phyloP scores from a whole-genome alignment of 2,113 vertebrate genomes.

The Crotalus horridus region DNA sequence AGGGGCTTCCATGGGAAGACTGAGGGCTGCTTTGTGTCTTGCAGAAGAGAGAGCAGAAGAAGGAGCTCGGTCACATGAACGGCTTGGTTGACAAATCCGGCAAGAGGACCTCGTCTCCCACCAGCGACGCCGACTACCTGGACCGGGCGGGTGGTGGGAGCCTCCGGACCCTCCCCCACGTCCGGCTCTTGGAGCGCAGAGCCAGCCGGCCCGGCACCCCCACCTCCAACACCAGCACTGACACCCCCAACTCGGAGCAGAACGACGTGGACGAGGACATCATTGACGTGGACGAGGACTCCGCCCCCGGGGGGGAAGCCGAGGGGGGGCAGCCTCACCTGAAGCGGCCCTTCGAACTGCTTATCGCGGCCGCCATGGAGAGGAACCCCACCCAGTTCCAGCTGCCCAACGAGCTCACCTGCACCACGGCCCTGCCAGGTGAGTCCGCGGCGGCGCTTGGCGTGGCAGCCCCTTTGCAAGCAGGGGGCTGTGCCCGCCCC shows the following conservation, averaged over 20 bases:
- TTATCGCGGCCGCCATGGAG: slow-evolving; percentile 97
- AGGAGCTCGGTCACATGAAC: slow-evolving; percentile 88
- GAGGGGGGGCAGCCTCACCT: slow-evolving; percentile 85
- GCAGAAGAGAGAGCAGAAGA: slow-evolving; percentile 94
- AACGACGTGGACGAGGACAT: slow-evolving; percentile 92
- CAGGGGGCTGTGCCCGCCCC: no score
- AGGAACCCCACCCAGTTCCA: slow-evolving; percentile 98
- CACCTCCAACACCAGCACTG: slow-evolving; percentile 92
- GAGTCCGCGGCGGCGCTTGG: neutral
- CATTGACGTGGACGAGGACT: slow-evolving; percentile 91
- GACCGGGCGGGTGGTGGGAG: slow-evolving; percentile 75
- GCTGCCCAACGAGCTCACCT: slow-evolving; percentile 94
- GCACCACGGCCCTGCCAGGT: slow-evolving; percentile 98
- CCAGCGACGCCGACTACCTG: slow-evolving; percentile 87
- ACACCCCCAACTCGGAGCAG: slow-evolving; percentile 91
- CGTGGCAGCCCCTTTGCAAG: neutral
- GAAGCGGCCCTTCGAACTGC: slow-evolving; percentile 94
- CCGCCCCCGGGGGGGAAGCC: slow-evolving; percentile 77
- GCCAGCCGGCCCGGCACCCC: slow-evolving; percentile 91
- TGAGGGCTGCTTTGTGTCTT: slow-evolving; percentile 52
- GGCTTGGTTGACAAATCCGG: slow-evolving; percentile 85
- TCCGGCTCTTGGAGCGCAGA: slow-evolving; percentile 88
- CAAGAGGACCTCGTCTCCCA: slow-evolving; percentile 85
- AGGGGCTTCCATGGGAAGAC: slow-evolving; percentile 34
- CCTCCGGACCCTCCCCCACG: slow-evolving; percentile 83